These are phyloP conservation scores for Mimachlamys varia DNA, from an alignment of 2,888 invertebrate genomes.

Conservation along the genomic window DNA sequence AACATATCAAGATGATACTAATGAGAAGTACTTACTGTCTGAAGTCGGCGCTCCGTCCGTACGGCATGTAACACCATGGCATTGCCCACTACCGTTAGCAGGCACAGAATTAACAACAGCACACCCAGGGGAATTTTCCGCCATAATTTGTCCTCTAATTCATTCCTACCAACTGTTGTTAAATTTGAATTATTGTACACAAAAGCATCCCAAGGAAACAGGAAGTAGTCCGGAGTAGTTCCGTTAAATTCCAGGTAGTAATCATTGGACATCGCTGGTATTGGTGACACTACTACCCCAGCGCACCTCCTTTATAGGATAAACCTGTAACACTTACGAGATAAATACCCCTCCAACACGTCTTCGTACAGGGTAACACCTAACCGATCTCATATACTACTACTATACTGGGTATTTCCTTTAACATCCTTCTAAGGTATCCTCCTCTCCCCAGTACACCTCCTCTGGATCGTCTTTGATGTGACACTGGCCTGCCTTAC, in stretches of 20 bases:
- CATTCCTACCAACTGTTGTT: not conserved
- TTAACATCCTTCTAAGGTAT: no score
- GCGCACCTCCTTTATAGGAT: not conserved
- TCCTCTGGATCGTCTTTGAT: not conserved
- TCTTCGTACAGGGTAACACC: no score
- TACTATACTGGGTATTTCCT: no score
- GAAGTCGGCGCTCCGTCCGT: constrained; percentile 82
- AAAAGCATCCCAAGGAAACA: constrained; percentile 10
- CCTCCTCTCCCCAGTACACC: no score
- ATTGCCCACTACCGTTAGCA: constrained; percentile 82
- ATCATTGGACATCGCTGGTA: constrained; percentile 5
- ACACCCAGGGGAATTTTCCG: constrained; percentile 78
- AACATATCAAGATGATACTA: not conserved
- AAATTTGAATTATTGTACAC: constrained; percentile 4
- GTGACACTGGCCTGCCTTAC: not conserved
- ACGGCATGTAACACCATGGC: constrained; percentile 83
- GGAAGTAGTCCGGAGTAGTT: not conserved
- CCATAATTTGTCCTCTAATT: constrained; percentile 60
- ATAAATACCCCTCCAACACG: no score
- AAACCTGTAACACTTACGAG: no score
- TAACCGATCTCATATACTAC: no score
- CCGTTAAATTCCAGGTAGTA: constrained; percentile 24
- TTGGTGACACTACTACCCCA: not conserved
- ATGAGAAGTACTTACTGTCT: constrained; percentile 79
- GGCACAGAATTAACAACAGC: constrained; percentile 80